These are phyloP conservation scores for Arrhamphus sclerolepis DNA, from an alignment of 2,797 vertebrate genomes.

Conservation along the genomic window DNA sequence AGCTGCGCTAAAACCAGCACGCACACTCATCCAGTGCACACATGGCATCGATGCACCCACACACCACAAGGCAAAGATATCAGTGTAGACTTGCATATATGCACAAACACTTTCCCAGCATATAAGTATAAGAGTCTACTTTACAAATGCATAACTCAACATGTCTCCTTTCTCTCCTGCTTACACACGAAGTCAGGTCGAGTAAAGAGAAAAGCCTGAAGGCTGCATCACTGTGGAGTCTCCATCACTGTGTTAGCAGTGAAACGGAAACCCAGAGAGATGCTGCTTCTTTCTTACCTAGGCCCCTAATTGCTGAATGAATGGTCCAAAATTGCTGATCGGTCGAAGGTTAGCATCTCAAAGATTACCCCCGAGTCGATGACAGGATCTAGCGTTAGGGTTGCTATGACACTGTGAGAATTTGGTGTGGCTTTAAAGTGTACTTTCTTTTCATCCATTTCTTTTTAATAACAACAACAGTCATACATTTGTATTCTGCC, in stretches of 20 bases:
- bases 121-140: conserved; percentile 49
- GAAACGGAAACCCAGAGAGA: conserved; percentile 60
- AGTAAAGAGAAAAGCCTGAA: conserved; percentile 63
- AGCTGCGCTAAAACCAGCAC: conserved; percentile 54
- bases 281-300: conserved; percentile 68
- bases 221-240: conserved; percentile 58
- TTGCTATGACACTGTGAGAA: conserved; percentile 49
- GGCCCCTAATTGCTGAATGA: conserved; percentile 75
- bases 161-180: conserved; percentile 38
- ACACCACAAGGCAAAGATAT: conserved; percentile 50
- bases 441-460: conserved; percentile 23
- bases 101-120: conserved; percentile 49
- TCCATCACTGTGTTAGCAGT: conserved; percentile 56
- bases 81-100: conserved; percentile 63
- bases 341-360: conserved; percentile 74
- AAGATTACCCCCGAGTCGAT: conserved; percentile 68
- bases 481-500: background rate
- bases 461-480: conserved; percentile 41
- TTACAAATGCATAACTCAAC: conserved; percentile 37
- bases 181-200: conserved; percentile 47
- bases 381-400: conserved; percentile 51
- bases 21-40: conserved; percentile 26
- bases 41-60: conserved; percentile 51
- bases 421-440: conserved; percentile 32
- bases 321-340: conserved; percentile 64